phyloP scores from a whole-genome alignment of 2,113 vertebrate genomes.

The Gasterosteus nipponicus region DNA sequence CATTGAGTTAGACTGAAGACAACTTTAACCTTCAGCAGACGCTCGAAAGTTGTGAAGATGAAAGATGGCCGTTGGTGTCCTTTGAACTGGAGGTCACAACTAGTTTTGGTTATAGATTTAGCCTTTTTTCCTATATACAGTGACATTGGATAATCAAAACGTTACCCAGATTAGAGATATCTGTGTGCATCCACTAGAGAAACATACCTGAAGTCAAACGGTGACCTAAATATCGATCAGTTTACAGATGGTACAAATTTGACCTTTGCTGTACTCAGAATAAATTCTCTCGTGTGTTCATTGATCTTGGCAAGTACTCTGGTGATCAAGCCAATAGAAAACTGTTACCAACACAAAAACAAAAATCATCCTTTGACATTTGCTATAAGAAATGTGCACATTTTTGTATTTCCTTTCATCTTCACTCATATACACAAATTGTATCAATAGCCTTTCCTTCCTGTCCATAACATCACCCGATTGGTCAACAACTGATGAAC shows the following conservation, averaged over 20 bases:
- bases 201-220: neutral
- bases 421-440: neutral
- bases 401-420: neutral
- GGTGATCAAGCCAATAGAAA: neutral
- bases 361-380: neutral
- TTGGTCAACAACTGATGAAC: too few species aligned
- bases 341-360: neutral
- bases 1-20: constrained; percentile 13
- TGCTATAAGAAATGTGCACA: neutral
- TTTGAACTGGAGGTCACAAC: neutral
- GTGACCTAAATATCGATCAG: neutral
- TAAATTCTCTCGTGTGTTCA: neutral
- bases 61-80: neutral
- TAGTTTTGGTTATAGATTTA: neutral
- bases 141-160: neutral
- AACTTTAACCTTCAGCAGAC: constrained; percentile 29
- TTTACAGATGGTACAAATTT: neutral
- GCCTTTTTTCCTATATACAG: neutral
- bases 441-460: neutral
- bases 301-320: neutral
- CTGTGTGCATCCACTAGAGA: neutral
- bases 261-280: neutral
- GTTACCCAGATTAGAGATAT: neutral
- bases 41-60: constrained; percentile 4
- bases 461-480: neutral